phyloP scores from a whole-genome alignment of 2,797 vertebrate genomes.

The Microhierax caerulescens region DNA sequence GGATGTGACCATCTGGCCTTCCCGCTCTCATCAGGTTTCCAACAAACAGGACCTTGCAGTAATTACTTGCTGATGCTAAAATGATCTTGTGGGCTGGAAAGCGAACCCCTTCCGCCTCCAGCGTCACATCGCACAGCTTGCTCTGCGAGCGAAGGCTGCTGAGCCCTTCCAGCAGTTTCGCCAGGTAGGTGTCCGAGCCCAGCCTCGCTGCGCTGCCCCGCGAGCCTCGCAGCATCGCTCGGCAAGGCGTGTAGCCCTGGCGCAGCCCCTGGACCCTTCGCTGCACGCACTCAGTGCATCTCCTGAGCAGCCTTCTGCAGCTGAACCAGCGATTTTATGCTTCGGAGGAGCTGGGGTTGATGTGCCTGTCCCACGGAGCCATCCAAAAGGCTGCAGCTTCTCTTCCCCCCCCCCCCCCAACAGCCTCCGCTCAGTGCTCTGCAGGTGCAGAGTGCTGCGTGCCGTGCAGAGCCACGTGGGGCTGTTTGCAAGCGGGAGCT shows the following conservation, averaged over 20 bases:
- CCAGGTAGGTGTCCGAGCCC: conserved; percentile 6
- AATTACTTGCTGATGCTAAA: conserved; percentile 66
- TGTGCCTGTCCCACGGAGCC: not conserved
- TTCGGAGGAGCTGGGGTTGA: not conserved
- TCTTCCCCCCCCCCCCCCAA: not conserved
- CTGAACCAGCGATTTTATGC: not conserved
- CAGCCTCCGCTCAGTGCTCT: fast-evolving
- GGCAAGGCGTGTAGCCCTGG: fast-evolving
- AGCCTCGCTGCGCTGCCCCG: not conserved
- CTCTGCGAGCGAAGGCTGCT: not conserved
- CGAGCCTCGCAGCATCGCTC: not conserved
- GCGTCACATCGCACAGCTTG: conserved; percentile 29
- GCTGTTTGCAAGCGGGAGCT: not conserved
- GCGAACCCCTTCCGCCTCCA: conserved; percentile 56
- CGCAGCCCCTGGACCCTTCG: not conserved
- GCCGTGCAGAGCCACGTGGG: not conserved
- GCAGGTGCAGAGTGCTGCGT: fast-evolving
- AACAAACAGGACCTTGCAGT: conserved; percentile 59
- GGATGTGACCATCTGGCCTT: not conserved
- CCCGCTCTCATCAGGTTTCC: not conserved
- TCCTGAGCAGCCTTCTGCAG: not conserved
- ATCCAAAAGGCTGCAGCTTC: too few species aligned
- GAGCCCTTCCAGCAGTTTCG: conserved; percentile 43
- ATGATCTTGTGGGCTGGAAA: conserved; percentile 66
- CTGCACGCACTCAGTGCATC: not conserved